A percentile compares a stretch with the other conserved stretches of the same genome.
Evolutionary conservation across 2,888 invertebrate species (phyloP).

Genomic region (Pterostichus madidus): DNA sequence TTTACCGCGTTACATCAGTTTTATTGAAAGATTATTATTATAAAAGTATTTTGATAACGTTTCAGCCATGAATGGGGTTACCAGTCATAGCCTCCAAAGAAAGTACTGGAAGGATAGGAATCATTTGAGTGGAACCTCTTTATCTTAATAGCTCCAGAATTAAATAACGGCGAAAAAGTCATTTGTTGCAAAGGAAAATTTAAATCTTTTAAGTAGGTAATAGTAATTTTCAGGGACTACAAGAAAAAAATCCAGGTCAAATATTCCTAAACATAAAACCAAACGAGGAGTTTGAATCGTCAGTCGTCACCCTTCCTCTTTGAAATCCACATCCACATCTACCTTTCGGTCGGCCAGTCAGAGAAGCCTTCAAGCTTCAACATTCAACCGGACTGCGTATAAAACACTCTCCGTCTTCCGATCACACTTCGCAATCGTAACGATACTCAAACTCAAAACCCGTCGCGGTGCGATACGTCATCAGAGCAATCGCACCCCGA

Average conservation of each 20-base stretch:
- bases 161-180: no score
- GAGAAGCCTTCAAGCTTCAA: not conserved
- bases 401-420: conserved; percentile 38
- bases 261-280: conserved; percentile 33
- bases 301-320: conserved; percentile 1
- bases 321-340: conserved; percentile 5
- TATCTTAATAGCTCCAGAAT: no score
- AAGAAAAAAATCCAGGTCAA: not conserved
- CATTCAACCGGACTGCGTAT: not conserved
- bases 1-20: no score
- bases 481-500: conserved; percentile 78
- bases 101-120: no score
- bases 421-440: conserved; percentile 51
- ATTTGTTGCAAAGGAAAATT: no score
- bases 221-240: no score
- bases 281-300: conserved; percentile 26
- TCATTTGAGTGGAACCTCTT: no score
- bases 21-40: no score
- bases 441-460: conserved; percentile 46
- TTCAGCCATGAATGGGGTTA: no score
- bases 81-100: no score
- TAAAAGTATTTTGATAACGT: no score
- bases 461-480: conserved; percentile 75
- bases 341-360: conserved; percentile 10
- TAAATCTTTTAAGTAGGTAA: no score